Base-by-base conservation (phyloP, 2,113 vertebrate species). In the Saccopteryx bilineata region DNA sequence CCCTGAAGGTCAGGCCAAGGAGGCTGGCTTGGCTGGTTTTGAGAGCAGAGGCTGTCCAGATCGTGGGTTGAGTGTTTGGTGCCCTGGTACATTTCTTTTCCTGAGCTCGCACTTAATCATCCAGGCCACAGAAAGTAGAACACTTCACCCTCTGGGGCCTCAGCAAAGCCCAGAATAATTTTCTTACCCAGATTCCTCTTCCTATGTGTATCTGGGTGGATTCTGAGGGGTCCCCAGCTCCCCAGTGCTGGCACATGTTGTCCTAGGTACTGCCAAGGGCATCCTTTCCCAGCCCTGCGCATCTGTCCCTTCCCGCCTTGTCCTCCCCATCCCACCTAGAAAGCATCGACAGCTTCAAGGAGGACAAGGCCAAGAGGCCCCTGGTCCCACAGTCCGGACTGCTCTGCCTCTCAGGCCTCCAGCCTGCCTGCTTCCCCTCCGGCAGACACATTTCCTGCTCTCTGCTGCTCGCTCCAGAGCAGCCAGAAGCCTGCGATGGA, bases 1-100 rank as follows among this genome's bases (percentile, higher is more conserved):
- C 28, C 69, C 60, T 28, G 93, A 96, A 98, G 88, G 96, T 89
- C 79, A 83, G 94, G 74, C 60, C 92, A 95, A 96, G 97, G 96
- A 96, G 82, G 74, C 33, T 26, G 75, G 39, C 89, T 39, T 58
- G 91, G 91, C 82, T 23, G 86, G 66, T 97, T 97, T 96, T 81
- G 93, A 96, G 96, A 84, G 90, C 96, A 87, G 71, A 83, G 31
- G 52, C 78, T 88, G 97, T 85, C 97, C 95, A 93, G 88, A 85
- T 75, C 0, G 0, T 63, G 88, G 89, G 74, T 39, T 61, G 50
- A 61, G 81, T 56, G 17, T 75, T 89, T 61, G 31, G 39, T 95
- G 97, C 65, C 97, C 97, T 97, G 96, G 96, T 95, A 97, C 96
- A 97, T 96, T 98, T 96, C 93, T 96, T 95, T 96, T 96, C 97